Evolutionary conservation across 2,113 vertebrate genomes (phyloP), one percentile per base, ranked within the genome.

Genomic region (Hydrolagus affinis): DNA sequence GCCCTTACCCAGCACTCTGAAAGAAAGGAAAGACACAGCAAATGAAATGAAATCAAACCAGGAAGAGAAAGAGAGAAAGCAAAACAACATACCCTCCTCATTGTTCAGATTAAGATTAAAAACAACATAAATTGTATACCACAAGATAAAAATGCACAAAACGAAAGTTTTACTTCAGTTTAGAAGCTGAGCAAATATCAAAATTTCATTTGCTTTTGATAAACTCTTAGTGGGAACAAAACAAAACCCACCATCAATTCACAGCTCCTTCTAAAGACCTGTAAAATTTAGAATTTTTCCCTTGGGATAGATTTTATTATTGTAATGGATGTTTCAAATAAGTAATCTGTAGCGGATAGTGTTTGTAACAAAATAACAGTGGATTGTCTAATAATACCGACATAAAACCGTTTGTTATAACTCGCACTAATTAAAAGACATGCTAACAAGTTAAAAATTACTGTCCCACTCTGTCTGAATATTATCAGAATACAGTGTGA

Each of bases 1-100:
- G 91, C 92, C 93, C 92, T 93, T 93, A 94, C 91, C 94, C 92
- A 93, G 93, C 93, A 91, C 93, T 90, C 93, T 96, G 94, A 87
- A 83, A 88, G 89, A 87, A 90, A 85, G 77, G 66, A 76, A 71
- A 88, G 70, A 88, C 86, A 86, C 69, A 70, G 2, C 64, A 86
- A 87, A 85, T 87, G 0, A n/a, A 87, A 91, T 44, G 72, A 87
- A 73, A 87, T 87, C 0, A 0, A 6, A 62, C 86, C 70, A 85
- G 85, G 74, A 88, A 74, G 21, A 85, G 1, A 30, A 76, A 10
- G 57, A 85, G 57, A 85, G 80, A n/a, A 59, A 85, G 80, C 19
- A 86, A 85, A 85, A 73, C 44, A 11, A 28, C n/a, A n/a, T n/a
- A n/a, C n/a, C n/a, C n/a, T n/a, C 19, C 74, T 15, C 3, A 14